Evolutionary conservation across 2,797 vertebrate species (phyloP).

Genomic region (Lacerta bilineata): DNA sequence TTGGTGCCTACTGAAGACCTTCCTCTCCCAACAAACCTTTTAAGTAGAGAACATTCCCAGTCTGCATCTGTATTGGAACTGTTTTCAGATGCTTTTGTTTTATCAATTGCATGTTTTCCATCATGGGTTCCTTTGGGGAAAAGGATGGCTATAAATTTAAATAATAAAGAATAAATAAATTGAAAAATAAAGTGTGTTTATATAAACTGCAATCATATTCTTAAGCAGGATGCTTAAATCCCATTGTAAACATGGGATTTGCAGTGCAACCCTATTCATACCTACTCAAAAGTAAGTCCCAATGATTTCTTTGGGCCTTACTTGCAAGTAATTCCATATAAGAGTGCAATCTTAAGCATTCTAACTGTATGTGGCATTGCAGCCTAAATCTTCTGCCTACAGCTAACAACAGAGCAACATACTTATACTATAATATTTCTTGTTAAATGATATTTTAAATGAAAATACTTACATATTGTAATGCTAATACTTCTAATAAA

Average conservation of each 20-base stretch:
- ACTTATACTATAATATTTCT: constrained; percentile 21
- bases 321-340: not conserved
- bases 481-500: constrained; percentile 21
- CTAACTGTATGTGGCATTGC: not conserved
- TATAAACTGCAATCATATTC: not conserved
- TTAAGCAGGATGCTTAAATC: not conserved
- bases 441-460: constrained; percentile 37
- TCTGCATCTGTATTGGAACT: too few species aligned
- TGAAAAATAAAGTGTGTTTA: not conserved
- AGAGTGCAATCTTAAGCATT: not conserved
- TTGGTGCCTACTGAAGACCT: too few species aligned
- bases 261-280: not conserved
- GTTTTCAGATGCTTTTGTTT: too few species aligned
- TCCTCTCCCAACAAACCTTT: too few species aligned
- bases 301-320: not conserved
- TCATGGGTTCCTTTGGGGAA: too few species aligned
- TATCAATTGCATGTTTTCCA: too few species aligned
- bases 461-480: constrained; percentile 42
- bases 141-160: too few species aligned
- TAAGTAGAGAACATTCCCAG: too few species aligned
- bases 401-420: constrained; percentile 14
- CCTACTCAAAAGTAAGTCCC: not conserved
- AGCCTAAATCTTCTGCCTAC: not conserved
- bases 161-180: too few species aligned
- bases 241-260: not conserved